A percentile compares a stretch with the other conserved stretches of the same genome.
Evolutionary conservation across 2,113 vertebrate genomes (phyloP).

Genomic region (Cariama cristata): DNA sequence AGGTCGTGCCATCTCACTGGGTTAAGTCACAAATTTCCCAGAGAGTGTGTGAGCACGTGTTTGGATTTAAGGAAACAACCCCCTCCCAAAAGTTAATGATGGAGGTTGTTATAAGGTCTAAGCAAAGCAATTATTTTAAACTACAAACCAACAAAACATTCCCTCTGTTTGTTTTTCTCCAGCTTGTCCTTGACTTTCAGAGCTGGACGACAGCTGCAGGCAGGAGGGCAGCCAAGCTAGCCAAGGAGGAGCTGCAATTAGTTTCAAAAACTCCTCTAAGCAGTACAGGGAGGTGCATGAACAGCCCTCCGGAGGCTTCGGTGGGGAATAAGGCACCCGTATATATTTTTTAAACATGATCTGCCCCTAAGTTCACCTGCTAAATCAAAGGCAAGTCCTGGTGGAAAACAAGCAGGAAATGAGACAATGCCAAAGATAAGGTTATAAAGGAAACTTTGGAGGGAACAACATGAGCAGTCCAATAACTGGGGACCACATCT

Average conservation of each 20-base stretch:
- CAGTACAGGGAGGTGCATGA: not conserved
- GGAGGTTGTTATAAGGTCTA: not conserved
- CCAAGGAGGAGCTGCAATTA: conserved; percentile 17
- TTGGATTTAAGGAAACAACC: not conserved
- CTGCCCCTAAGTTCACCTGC: conserved; percentile 17
- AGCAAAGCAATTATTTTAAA: conserved; percentile 51
- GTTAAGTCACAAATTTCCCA: not conserved
- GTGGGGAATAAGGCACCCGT: not conserved
- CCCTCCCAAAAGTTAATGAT: conserved; percentile 1
- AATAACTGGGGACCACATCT: not conserved
- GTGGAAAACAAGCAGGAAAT: conserved; percentile 33
- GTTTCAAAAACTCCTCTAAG: not conserved
- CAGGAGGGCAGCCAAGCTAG: conserved; percentile 1
- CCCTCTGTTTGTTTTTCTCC: conserved; percentile 20
- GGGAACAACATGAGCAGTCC: not conserved
- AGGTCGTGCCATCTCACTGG: not conserved
- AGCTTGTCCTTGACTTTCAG: conserved; percentile 29
- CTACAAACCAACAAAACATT: conserved; percentile 10
- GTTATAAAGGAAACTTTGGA: not conserved
- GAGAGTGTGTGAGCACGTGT: not conserved
- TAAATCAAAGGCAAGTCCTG: conserved; percentile 30
- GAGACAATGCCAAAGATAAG: conserved; percentile 26
- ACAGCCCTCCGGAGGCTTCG: not conserved
- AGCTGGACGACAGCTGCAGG: conserved; percentile 31
- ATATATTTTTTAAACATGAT: not conserved